Conservation (phyloP, 2,113 vertebrate species). For the Cricetomys ansorgei region DNA sequence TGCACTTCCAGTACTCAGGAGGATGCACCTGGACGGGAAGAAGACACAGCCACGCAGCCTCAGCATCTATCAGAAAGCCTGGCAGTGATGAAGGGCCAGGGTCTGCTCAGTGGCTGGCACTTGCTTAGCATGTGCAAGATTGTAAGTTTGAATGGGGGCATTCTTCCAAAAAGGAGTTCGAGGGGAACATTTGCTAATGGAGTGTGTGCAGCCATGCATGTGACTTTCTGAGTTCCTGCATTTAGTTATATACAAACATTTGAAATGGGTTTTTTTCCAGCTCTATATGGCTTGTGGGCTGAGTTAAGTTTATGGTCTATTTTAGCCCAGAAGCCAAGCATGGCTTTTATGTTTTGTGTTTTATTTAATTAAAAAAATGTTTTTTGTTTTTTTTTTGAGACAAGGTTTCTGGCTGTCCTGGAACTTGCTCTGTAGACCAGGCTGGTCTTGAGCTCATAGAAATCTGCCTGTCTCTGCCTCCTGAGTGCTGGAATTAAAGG, state of each 20-base stretch:
- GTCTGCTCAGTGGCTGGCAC: not conserved
- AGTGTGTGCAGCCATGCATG: not conserved
- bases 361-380: too few relatives aligned
- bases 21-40: not conserved
- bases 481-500: too few relatives aligned
- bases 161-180: not conserved
- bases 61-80: not conserved
- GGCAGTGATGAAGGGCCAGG: not conserved
- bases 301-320: not conserved
- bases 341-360: constrained; percentile 38
- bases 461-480: too few relatives aligned
- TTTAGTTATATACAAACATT: not conserved
- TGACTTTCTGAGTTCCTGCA: not conserved
- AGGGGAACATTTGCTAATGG: not conserved
- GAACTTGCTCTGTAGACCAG: too few relatives aligned
- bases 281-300: not conserved
- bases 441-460: too few relatives aligned
- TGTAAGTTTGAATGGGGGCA: not conserved
- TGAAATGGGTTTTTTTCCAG: not conserved
- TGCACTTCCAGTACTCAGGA: not conserved
- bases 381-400: too few relatives aligned
- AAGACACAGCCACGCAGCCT: not conserved
- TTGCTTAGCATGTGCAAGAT: not conserved
- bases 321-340: not conserved
- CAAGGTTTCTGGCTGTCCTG: too few relatives aligned